Conservation (phyloP, 2,888 invertebrate species). For the Odontomyia ornata region DNA sequence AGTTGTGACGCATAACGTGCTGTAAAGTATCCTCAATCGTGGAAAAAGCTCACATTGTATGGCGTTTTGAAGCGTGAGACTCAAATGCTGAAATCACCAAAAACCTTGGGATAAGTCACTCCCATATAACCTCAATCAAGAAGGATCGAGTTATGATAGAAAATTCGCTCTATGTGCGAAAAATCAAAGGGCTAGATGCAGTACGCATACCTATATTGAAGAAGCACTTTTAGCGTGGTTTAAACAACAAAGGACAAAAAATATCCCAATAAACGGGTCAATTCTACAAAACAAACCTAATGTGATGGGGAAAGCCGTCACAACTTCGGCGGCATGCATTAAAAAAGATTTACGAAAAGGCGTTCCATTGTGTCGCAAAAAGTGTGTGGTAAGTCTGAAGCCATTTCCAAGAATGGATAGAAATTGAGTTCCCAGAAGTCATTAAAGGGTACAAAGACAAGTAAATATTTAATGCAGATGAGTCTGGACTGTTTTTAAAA, state of each 20-base stretch:
- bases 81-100: neutral
- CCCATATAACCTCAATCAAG: neutral
- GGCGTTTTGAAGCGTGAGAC: neutral
- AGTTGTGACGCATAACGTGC: neutral
- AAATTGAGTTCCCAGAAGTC: neutral
- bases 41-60: neutral
- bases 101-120: neutral
- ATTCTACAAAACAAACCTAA: neutral
- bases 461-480: slow-evolving; percentile 55
- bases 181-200: neutral
- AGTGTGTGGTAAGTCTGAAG: neutral
- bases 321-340: neutral
- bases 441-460: slow-evolving; percentile 45
- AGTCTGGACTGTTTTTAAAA: slow-evolving; percentile 55
- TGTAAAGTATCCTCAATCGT: neutral
- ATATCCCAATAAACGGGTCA: neutral
- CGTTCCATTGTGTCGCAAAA: neutral
- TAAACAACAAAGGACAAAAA: too few species aligned
- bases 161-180: neutral
- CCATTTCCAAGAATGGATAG: neutral
- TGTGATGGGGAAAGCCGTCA: neutral
- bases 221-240: too few species aligned
- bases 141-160: neutral
- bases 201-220: neutral
- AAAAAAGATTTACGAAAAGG: neutral